phyloP scores from a whole-genome alignment of 2,113 vertebrate genomes.

The Paratilapia polleni region DNA sequence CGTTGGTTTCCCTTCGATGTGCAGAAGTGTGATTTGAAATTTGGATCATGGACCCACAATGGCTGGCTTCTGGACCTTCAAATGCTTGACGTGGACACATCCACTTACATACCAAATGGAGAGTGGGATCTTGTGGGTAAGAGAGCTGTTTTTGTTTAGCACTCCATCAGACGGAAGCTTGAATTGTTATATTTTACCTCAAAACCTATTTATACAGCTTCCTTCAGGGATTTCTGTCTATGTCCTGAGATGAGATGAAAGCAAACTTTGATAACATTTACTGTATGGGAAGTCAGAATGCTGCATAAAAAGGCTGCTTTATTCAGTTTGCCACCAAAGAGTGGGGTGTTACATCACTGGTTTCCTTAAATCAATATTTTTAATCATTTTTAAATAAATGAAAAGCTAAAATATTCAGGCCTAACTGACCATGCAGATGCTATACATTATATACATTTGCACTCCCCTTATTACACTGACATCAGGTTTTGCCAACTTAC shows the following conservation, averaged over 20 bases:
- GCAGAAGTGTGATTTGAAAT: constrained; percentile 89
- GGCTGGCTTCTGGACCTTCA: constrained; percentile 90
- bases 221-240: neutral
- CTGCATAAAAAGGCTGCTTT: neutral
- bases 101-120: constrained; percentile 88
- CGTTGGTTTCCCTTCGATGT: constrained; percentile 91
- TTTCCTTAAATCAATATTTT: neutral
- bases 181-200: neutral
- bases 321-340: neutral
- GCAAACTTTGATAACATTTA: neutral
- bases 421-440: neutral
- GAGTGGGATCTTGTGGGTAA: constrained; percentile 92
- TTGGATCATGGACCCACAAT: constrained; percentile 90
- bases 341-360: neutral
- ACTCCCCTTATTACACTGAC: neutral
- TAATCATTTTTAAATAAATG: neutral
- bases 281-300: neutral
- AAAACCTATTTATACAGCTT: neutral
- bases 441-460: neutral
- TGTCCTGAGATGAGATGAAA: neutral
- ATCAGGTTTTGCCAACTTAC: neutral
- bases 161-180: neutral
- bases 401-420: neutral
- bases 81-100: constrained; percentile 88
- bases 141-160: constrained; percentile 4